Base-by-base conservation (phyloP, 2,797 vertebrate genomes). In the Enteromius trimaculatus region DNA sequence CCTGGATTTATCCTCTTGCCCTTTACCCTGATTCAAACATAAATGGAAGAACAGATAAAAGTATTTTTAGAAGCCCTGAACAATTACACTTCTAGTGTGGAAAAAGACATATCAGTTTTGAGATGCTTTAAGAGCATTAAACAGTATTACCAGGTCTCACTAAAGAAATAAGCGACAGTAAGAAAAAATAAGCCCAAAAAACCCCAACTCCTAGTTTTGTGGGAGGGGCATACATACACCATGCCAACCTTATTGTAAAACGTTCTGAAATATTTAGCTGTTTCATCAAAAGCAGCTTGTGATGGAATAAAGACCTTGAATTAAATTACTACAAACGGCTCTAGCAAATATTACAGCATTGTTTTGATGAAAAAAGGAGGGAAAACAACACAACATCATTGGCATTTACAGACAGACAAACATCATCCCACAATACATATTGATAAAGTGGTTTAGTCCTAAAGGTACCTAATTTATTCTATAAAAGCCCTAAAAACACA, bases 1-100 rank as follows among this genome's bases (percentile, higher is more conserved):
- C 86, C 96, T 98, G 83, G 94, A 95, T 91, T 99, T 99, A 87
- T 93, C 93, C 14, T 97, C 95, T 5, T 92, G 85, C 14, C 88
- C 87, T 79, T 92, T 90, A 4, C 92, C 92, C 58, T 94, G 92
- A 0, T 91, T 37, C 85, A 86, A 86, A 88, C 94, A 0, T 6
- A 69, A 83, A 68, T 34, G 19, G 8, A 6, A 47, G 17, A 42
- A 51, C 6, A 31, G 2, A 29, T 62, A 51, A 3, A 69, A 70
- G 11, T 13, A 53, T 47, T 66, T 21, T n/a, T 23, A 49, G 53
- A 74, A 49, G 1, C 14, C 21, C 21, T 21, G 13, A 74, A 53
- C 4, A 34, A 19, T 74, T 47, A 47, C 23, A 49, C 1, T 26
- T 72, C 17, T 31, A 72, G 9, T 53, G 19, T 74, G 17, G n/a